These are phyloP conservation scores for Saguinus midas DNA, from an alignment of 2,113 vertebrate genomes.

Conservation along the genomic window DNA sequence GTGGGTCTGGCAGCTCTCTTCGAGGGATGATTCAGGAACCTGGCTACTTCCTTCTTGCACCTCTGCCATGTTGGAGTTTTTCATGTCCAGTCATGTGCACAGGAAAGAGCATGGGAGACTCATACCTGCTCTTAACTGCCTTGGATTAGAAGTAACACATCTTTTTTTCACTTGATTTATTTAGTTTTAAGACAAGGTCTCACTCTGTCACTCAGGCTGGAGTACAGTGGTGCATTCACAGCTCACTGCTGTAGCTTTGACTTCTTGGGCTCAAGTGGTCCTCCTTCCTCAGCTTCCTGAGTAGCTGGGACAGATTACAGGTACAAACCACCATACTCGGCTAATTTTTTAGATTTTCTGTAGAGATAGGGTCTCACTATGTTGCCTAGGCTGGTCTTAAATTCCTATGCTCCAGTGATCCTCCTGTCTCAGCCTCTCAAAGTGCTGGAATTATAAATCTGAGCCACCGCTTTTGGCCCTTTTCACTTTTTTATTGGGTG, in stretches of 20 bases:
- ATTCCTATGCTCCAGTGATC: background rate
- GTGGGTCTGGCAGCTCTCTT: background rate
- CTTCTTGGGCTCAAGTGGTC: background rate
- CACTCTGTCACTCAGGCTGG: background rate
- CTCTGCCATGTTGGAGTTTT: background rate
- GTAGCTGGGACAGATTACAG: background rate
- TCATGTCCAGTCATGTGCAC: background rate
- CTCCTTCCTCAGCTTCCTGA: background rate
- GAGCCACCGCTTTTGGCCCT: background rate
- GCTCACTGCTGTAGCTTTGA: background rate
- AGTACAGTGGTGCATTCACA: background rate
- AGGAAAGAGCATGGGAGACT: background rate
- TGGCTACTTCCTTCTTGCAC: background rate
- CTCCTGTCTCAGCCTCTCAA: background rate
- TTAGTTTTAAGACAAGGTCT: background rate
- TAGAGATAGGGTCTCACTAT: background rate
- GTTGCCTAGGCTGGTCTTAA: background rate
- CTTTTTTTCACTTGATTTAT: background rate
- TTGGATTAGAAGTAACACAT: background rate
- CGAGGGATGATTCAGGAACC: background rate
- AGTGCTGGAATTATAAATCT: background rate
- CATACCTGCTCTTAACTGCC: background rate
- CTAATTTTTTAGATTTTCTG: background rate
- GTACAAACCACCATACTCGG: background rate
- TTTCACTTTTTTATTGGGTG: background rate